A percentile compares a stretch with the other conserved stretches of the same genome.
These are phyloP conservation scores for Phrynocephalus forsythii DNA, from an alignment of 2,797 vertebrate species.

Conservation along the genomic window DNA sequence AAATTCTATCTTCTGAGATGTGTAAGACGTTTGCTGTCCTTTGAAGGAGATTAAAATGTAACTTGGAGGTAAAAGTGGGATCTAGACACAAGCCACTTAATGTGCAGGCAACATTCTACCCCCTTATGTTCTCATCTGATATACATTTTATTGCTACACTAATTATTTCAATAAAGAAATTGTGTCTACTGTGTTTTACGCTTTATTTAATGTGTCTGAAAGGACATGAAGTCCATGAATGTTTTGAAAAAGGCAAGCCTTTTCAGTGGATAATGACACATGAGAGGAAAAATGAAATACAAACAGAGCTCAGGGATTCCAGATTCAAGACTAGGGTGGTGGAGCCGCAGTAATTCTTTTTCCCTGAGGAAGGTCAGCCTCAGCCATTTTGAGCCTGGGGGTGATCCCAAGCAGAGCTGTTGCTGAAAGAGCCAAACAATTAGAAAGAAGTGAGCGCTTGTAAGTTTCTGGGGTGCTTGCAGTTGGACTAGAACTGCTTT, in stretches of 20 bases:
- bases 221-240: conserved; percentile 48
- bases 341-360: too few species aligned
- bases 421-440: too few species aligned
- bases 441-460: too few species aligned
- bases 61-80: background rate
- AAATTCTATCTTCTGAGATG: background rate
- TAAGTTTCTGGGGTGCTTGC: too few species aligned
- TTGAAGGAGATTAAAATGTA: conserved; percentile 18
- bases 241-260: conserved; percentile 38
- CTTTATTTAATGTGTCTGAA: conserved; percentile 39
- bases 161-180: conserved; percentile 52
- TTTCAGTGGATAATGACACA: background rate
- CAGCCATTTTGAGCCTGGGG: too few species aligned
- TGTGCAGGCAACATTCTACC: conserved; percentile 13
- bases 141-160: conserved; percentile 10
- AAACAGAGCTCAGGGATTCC: conserved; percentile 46
- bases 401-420: too few species aligned
- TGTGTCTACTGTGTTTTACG: conserved; percentile 35
- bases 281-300: conserved; percentile 49
- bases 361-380: too few species aligned
- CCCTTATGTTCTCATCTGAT: conserved; percentile 3
- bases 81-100: background rate
- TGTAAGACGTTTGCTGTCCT: background rate
- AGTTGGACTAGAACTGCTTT: too few species aligned
- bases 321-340: conserved; percentile 43